Base-by-base conservation (phyloP, 2,888 invertebrate species). In the Philereme vetulata region DNA sequence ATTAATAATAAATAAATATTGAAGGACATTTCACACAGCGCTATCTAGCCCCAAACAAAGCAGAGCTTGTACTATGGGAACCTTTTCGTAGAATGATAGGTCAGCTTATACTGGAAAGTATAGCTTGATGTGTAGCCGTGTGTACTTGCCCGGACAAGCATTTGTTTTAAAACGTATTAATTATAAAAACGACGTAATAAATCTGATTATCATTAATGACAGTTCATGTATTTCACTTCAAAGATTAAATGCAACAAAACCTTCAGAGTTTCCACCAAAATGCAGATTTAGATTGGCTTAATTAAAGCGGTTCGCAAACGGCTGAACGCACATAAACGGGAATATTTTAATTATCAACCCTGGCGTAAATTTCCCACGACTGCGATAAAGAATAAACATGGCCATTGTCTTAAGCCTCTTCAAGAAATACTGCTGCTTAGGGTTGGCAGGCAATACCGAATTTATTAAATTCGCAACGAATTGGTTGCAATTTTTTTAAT, bases 361-460 rank as follows among this genome's bases (percentile, higher is more conserved):
- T 68, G 76, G 81, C 85, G 88, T 90, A 89, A 90, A 91, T 92
- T 92, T 91, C 92, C 92, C 92, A 92, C 91, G 90, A 84, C 91
- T 91, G 80, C 87, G 88, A 92, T 92, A 92, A 92, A 92, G 92
- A 92, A 92, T 91, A 92, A 90, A 91, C 90, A 89, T 85, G 73
- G 82, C 80, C 85, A 81, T 85, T 86, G 88, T 89, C 88, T 91
- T 88, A 84, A 85, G 77, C 84, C 84, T 79, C 79, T 75, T 82
- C 81, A 87, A 90, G 90, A 90, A 84, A 86, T 86, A 88, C 84
- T 77, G 78, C 69, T 64, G 48, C 6, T 4, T 65, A 91, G 90
- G 91, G 91, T 51, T 91, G 85, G 4, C 80, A 73, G 51, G 21
- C n/a, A 6, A 9, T 32, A 45, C 4, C 44, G 5, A 21, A 4